Evolutionary conservation across 2,888 invertebrate species (phyloP), one percentile per base, ranked within the genome.

Genomic region (Lasius platythorax): DNA sequence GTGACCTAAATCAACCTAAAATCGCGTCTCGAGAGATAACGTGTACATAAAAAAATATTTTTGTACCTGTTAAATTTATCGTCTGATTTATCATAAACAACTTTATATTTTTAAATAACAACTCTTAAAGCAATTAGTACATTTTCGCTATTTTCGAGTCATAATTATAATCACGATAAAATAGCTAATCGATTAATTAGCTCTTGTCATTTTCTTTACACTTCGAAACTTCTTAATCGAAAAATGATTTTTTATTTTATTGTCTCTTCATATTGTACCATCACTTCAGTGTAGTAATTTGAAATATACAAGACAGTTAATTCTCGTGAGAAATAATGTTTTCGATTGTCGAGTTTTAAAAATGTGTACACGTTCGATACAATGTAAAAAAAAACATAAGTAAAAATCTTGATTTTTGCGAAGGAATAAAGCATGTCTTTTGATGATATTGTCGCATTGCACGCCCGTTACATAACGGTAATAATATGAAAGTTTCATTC

Each of bases 401-500:
- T 23, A 23, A 50, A 66, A 23, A 46, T 64, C 9, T 46, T 30
- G n/a, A 66, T n/a, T 67, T 56, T 68, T 78, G 4, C 8, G 15
- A 78, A 43, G 18, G 0, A 33, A 37, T 18, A n/a, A 43, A 37
- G 1, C 5, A 8, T 28, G 28, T 18, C 18, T 67, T 78, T 68
- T 78, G 15, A 8, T 37, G 4, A 8, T 23, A 50, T 50, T 23
- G 18, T 50, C 15, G 23, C 64, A 50, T 15, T 9, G 15, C 0
- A 37, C 9, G 46, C 40, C 11, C 3, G 46, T 76, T 76, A 50
- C 18, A 8, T 50, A 76, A 76, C 4, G 9, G 3, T 18, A 28
- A 66, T 8, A 28, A 66, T 4, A 46, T 28, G 53, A 78, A 78
- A 78, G 53, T 78, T 66, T 50, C 12, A 50, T 66, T 33, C 33